A percentile compares a stretch with the other conserved stretches of the same genome.
phyloP scores from a whole-genome alignment of 2,797 vertebrate species.

The Eulemur rubriventer region DNA sequence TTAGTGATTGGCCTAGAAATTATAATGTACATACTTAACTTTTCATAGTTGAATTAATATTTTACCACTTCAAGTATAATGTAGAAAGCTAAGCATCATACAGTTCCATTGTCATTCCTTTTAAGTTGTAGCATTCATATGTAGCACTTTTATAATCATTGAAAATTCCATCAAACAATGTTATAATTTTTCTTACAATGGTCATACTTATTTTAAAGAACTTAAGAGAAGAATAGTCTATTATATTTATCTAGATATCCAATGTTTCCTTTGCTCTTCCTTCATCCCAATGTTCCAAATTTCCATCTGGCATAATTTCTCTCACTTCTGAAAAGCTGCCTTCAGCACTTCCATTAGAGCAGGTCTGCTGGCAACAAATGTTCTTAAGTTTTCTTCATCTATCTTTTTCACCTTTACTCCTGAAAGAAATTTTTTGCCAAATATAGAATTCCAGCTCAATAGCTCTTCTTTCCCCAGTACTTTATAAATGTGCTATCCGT shows the following conservation, averaged over 20 bases:
- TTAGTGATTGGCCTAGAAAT: background rate
- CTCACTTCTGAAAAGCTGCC: background rate
- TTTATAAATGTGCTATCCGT: background rate
- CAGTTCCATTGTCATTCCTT: rapidly evolving
- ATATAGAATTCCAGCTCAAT: background rate
- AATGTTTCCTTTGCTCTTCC: too few relatives aligned
- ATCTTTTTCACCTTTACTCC: background rate
- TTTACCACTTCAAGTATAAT: background rate
- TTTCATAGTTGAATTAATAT: background rate
- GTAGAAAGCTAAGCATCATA: rapidly evolving
- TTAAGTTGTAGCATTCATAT: rapidly evolving
- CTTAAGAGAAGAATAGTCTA: background rate
- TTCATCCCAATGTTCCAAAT: background rate
- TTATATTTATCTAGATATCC: background rate
- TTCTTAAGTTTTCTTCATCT: background rate
- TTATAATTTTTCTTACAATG: background rate
- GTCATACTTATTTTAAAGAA: background rate
- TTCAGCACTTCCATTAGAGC: background rate
- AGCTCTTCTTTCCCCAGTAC: background rate
- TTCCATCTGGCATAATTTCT: background rate
- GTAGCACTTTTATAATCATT: rapidly evolving
- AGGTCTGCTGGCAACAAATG: rapidly evolving
- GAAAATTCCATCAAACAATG: background rate
- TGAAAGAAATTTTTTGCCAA: background rate
- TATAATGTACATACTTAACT: rapidly evolving